Conservation (phyloP, 2,888 invertebrate species). For the Papilio demoleus region DNA sequence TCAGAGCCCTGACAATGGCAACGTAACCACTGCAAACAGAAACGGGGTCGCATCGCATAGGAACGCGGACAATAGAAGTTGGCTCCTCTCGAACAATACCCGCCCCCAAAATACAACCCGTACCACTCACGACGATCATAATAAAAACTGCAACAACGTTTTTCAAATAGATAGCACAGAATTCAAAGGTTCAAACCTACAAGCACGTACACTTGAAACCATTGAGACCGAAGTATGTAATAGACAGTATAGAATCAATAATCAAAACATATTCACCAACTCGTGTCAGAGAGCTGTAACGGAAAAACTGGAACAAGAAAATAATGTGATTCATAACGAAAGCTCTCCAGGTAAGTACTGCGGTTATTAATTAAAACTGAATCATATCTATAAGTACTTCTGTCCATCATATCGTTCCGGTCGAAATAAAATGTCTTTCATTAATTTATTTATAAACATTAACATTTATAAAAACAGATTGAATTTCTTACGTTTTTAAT, state of each 20-base stretch:
- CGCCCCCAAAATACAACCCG: slow-evolving; percentile 50
- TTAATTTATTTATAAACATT: background rate
- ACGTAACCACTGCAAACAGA: slow-evolving; percentile 56
- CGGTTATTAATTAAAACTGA: slow-evolving; percentile 19
- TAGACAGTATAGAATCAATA: slow-evolving; percentile 68
- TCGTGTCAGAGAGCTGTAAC: slow-evolving; percentile 50
- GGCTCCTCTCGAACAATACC: slow-evolving; percentile 54
- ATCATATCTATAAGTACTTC: background rate
- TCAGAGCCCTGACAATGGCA: slow-evolving; percentile 67
- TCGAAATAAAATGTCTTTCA: background rate
- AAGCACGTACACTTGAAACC: slow-evolving; percentile 50
- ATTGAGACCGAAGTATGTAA: slow-evolving; percentile 65
- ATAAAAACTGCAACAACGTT: slow-evolving; percentile 55
- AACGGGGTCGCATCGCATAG: slow-evolving; percentile 54
- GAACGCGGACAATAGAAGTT: slow-evolving; percentile 55
- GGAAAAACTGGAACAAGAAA: slow-evolving; percentile 49
- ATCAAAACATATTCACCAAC: slow-evolving; percentile 54
- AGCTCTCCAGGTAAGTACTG: slow-evolving; percentile 34
- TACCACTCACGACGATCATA: slow-evolving; percentile 54
- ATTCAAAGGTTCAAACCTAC: slow-evolving; percentile 51
- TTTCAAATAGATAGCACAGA: slow-evolving; percentile 54
- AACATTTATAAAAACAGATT: background rate
- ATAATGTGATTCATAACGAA: slow-evolving; percentile 37
- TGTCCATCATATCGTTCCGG: background rate
- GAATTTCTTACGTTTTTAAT: background rate